Conservation (phyloP, 1,140 invertebrate genomes). For the Drosophila erecta region DNA sequence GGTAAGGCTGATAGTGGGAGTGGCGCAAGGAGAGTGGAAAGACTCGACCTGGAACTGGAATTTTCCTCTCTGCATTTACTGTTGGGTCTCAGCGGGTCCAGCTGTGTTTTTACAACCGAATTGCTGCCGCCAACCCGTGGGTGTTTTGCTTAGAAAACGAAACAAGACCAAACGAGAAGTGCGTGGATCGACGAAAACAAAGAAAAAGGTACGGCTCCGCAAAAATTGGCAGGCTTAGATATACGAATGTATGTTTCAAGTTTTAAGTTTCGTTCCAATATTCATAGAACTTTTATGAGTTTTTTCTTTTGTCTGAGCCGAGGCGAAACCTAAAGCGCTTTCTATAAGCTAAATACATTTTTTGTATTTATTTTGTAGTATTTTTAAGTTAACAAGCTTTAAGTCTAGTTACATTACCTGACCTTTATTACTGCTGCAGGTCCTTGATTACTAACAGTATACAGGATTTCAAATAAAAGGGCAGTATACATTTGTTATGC, state of each 20-base stretch:
- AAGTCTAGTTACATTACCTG: too few relatives aligned
- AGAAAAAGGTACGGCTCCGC: background rate
- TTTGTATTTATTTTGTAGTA: too few relatives aligned
- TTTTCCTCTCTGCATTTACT: slow-evolving; percentile 5
- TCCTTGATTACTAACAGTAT: too few relatives aligned
- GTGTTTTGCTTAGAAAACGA: slow-evolving; percentile 38
- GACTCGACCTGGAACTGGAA: slow-evolving; percentile 10
- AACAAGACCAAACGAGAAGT: slow-evolving; percentile 6
- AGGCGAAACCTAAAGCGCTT: too few relatives aligned
- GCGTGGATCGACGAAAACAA: background rate
- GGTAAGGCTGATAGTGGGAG: slow-evolving; percentile 1
- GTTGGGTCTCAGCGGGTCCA: slow-evolving; percentile 6
- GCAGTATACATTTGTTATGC: too few relatives aligned
- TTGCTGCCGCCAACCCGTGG: slow-evolving; percentile 36
- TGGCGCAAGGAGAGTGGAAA: slow-evolving; percentile 42
- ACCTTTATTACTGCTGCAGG: too few relatives aligned
- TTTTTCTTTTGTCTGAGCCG: too few relatives aligned
- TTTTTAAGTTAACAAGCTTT: too few relatives aligned
- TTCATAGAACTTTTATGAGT: too few relatives aligned
- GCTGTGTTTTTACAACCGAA: slow-evolving; percentile 52
- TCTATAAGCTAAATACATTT: too few relatives aligned
- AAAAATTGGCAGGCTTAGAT: background rate
- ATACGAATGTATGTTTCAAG: background rate
- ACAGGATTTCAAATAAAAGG: too few relatives aligned
- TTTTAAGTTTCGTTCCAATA: background rate